Base-by-base conservation (phyloP, 2,113 vertebrate species). In the Synchiropus splendidus region DNA sequence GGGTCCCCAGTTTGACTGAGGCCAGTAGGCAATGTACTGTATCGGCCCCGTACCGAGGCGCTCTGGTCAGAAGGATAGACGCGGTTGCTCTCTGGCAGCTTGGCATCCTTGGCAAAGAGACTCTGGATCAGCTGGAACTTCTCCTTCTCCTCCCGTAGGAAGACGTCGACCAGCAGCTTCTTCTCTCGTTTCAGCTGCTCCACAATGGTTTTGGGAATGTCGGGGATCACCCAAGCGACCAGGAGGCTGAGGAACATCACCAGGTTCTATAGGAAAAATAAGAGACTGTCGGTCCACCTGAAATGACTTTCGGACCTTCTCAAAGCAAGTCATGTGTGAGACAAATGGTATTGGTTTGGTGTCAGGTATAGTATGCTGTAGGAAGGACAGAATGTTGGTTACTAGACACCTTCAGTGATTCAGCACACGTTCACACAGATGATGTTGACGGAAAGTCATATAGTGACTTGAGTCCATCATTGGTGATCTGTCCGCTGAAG, bases 171-270 rank as follows among this genome's bases (percentile, higher is more conserved):
- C 36, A 97, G 61, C 43, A 97, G 36, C 0, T 83, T 88, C 80
- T 94, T 98, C 69, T 98, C 94, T 49, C 87, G 89, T 67, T 94
- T 96, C 49, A 96, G 88, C 79, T 92, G 92, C 61, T 94, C 89
- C 1, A 90, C 89, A 65, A 99, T 90, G 73, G 90, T 89, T 30
- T 95, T 97, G 47, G 95, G 93, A 31, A 97, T 87, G 40, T 98
- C 95, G 0, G 94, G 91, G 56, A 98, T 98, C 74, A 95, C 71
- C 94, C 94, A 97, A 72, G 91, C 91, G 2, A 98, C 91, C 0
- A 97, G 75, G n/a, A 92, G 80, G 8, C 94, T 93, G 59, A 97
- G 84, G 71, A 94, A 89, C 92, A 98, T 94, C 60, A 97, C 95
- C 33, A 99, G 74, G 55, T 99, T 99, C 95, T 99, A 72, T 9